Percentiles rank a stretch among this genome's conserved stretches.
Evolutionary conservation across 37 sponge, comb jelly and placozoan genomes (phyloP).

Genomic region (Haliclona indistincta): DNA sequence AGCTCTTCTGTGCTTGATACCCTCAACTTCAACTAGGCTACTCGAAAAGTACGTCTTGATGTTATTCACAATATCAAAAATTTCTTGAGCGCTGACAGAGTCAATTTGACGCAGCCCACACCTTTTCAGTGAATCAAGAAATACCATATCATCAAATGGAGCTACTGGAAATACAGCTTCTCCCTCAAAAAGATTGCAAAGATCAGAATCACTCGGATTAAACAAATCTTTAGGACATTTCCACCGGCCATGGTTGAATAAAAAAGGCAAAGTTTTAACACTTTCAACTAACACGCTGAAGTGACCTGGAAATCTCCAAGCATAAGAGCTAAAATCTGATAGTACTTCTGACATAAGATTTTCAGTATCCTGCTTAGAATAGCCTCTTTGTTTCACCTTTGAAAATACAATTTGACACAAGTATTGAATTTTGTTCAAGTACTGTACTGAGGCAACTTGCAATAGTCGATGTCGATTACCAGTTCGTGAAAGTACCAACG

Average conservation of each 20-base stretch:
- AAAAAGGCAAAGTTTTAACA: background rate
- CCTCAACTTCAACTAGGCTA: background rate
- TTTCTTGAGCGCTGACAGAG: background rate
- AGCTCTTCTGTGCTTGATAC: background rate
- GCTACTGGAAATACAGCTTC: slow-evolving; percentile 47
- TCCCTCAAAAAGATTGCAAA: slow-evolving; percentile 11
- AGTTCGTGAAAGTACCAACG: background rate
- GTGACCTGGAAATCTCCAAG: background rate
- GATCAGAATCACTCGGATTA: slow-evolving; percentile 15
- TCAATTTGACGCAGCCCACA: background rate
- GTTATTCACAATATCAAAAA: background rate
- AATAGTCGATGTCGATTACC: background rate
- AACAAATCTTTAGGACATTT: slow-evolving; percentile 26
- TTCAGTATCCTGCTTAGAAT: background rate
- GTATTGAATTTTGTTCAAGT: too few species aligned
- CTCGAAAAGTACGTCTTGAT: background rate
- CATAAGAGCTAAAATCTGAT: background rate
- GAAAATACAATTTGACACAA: slow-evolving; percentile 25
- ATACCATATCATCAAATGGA: slow-evolving; percentile 16
- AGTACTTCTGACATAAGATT: slow-evolving; percentile 29
- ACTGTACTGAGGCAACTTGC: background rate
- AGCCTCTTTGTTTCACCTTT: slow-evolving; percentile 8
- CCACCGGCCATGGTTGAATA: background rate
- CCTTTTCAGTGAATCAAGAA: too few species aligned
- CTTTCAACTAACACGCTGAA: too few species aligned